Evolutionary conservation across 2,797 vertebrate genomes (phyloP), one percentile per base, ranked within the genome.

Genomic region (Phoebastria nigripes): DNA sequence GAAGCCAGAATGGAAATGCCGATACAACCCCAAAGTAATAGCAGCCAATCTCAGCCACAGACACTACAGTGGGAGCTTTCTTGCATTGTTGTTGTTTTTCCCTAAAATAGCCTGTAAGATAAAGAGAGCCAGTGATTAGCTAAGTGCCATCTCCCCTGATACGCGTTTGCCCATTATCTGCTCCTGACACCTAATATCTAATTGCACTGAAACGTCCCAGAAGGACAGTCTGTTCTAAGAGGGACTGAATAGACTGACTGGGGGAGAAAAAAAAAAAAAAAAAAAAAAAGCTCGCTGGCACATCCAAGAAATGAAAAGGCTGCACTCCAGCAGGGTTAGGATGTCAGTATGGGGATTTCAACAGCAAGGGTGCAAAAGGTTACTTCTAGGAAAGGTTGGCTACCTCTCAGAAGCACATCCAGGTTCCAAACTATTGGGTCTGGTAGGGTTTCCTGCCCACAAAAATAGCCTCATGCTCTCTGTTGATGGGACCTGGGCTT

Each of bases 71-170:
- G 79, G 25, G 37, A 96, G 51, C 51, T 90, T 94, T 73, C 66
- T 49, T 62, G 70, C 67, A 71, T 70, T 93, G 84, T 73, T 94
- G 82, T 79, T 94, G 65, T 82, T 89, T 96, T 94, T 35, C 89
- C 94, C 92, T 83, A 87, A 94, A 96, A 95, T 94, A 95, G 92
- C 46, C 79, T 86, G 52, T 20, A 55, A 94, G 95, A 94, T 93
- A 87, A 90, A 79, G n/a, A 58, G 16, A 88, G 78, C 1, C 84
- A 82, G 86, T n/a, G 93, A 97, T 92, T 94, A 93, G 82, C 70
- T 87, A 89, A 93, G 88, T 82, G 85, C 80, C 88, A 94, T 93
- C 95, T 94, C 77, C 86, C 51, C 62, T 86, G 89, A 96, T 93
- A 86, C 0, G 6, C 6, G 5, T 79, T 76, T 56, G 71, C 49